A percentile compares a stretch with the other conserved stretches of the same genome.
Evolutionary conservation across 2,113 vertebrate species (phyloP).

Genomic region (Potamarius usumacintae): DNA sequence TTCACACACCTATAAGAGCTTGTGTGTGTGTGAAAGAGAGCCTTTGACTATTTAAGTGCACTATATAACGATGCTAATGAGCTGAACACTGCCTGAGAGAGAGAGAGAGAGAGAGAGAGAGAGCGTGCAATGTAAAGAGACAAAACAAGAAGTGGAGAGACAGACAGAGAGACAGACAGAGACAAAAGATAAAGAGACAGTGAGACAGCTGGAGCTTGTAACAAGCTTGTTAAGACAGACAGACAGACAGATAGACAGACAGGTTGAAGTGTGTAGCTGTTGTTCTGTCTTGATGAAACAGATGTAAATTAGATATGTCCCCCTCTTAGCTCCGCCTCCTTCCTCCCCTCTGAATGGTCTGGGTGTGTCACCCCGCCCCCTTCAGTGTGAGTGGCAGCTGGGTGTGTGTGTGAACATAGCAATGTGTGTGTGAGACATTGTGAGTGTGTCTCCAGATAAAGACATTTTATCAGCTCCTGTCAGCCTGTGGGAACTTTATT

Average conservation of each 20-base stretch:
- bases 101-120: not conserved
- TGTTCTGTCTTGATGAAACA: conserved; percentile 27
- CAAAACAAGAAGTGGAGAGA: too few relatives aligned
- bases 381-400: conserved; percentile 50
- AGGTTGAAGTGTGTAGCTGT: conserved; percentile 13
- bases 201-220: not conserved
- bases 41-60: conserved; percentile 6
- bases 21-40: not conserved
- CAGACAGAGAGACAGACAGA: too few relatives aligned
- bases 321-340: conserved; percentile 16
- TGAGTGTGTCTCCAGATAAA: conserved; percentile 50
- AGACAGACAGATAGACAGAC: conserved; percentile 5
- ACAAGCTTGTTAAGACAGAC: not conserved
- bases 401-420: conserved; percentile 47
- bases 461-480: conserved; percentile 48
- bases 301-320: conserved; percentile 38
- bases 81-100: not conserved
- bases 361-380: conserved; percentile 38
- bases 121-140: not conserved
- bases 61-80: conserved; percentile 1
- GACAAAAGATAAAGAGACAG: not conserved
- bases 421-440: conserved; percentile 42
- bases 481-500: conserved; percentile 47
- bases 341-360: conserved; percentile 39
- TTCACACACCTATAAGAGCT: not conserved